phyloP scores from a whole-genome alignment of 2,113 vertebrate species.

The Argyrosomus japonicus region DNA sequence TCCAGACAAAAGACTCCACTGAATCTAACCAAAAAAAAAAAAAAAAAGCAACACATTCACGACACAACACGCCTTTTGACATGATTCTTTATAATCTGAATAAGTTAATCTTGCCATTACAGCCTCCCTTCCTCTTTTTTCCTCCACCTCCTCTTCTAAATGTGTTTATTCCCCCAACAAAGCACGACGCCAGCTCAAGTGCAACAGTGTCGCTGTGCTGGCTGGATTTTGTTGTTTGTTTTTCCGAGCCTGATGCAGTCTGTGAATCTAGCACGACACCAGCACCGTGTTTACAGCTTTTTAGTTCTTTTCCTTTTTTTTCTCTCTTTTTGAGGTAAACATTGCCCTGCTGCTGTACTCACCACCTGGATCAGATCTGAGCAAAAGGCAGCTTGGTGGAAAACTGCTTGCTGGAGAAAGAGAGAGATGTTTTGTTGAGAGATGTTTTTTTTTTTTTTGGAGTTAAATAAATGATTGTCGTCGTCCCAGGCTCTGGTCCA shows the following conservation, averaged over 20 bases:
- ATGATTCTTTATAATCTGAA: rapidly evolving
- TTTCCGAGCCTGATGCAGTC: constrained; percentile 10
- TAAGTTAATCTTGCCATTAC: neutral
- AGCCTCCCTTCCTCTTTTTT: neutral
- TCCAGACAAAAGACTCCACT: constrained; percentile 70
- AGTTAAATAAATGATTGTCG: constrained; percentile 60
- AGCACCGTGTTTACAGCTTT: neutral
- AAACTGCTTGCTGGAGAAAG: constrained; percentile 47
- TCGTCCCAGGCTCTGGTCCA: constrained; percentile 56
- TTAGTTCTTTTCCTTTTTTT: neutral
- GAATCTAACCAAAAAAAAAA: neutral
- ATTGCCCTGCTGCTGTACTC: constrained; percentile 64
- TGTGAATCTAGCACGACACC: constrained; percentile 49
- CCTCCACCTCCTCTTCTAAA: constrained; percentile 1
- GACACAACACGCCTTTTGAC: neutral
- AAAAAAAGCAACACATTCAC: neutral
- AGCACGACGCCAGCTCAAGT: constrained; percentile 54
- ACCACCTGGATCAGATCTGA: constrained; percentile 79
- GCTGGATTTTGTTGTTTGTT: neutral
- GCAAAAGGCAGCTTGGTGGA: constrained; percentile 65
- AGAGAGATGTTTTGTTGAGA: constrained; percentile 19
- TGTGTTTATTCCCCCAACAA: constrained; percentile 57
- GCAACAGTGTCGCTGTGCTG: constrained; percentile 55
- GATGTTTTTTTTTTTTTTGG: neutral
- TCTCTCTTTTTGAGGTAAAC: neutral